Evolutionary conservation across 2,113 vertebrate species (phyloP).

Genomic region (Corydoras maculifer): DNA sequence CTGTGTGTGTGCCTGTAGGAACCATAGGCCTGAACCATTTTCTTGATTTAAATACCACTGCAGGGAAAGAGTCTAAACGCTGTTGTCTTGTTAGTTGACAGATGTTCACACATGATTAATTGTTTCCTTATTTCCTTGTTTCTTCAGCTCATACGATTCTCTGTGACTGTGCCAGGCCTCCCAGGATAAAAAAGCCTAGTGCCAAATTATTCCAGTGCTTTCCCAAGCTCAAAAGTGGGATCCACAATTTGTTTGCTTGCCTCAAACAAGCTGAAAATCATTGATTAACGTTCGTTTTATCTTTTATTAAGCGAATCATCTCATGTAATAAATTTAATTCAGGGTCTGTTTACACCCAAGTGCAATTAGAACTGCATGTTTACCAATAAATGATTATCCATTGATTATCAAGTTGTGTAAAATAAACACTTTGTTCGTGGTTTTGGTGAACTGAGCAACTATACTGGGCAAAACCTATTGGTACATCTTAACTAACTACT

Average conservation of each 20-base stretch:
- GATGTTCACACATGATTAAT: constrained; percentile 70
- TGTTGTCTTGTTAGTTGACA: constrained; percentile 69
- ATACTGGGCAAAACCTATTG: too few species aligned
- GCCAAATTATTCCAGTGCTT: constrained; percentile 24
- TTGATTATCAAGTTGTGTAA: too few species aligned
- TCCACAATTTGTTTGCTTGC: constrained; percentile 23
- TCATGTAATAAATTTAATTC: too few species aligned
- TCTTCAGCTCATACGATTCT: constrained; percentile 56
- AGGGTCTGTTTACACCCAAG: too few species aligned
- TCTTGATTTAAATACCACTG: constrained; percentile 52
- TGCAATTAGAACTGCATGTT: too few species aligned
- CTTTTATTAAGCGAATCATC: too few species aligned
- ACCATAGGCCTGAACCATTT: constrained; percentile 36
- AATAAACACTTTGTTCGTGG: too few species aligned
- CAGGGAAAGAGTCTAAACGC: constrained; percentile 59
- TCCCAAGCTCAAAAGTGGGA: constrained; percentile 8
- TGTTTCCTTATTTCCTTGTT: constrained; percentile 58
- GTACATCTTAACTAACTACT: too few species aligned
- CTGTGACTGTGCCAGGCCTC: constrained; percentile 61
- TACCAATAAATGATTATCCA: too few species aligned
- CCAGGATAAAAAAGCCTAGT: constrained; percentile 46
- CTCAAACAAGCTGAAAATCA: background rate
- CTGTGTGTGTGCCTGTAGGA: constrained; percentile 12
- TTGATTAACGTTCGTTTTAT: too few species aligned
- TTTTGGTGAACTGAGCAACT: too few species aligned